phyloP scores from a whole-genome alignment of 1,140 invertebrate species.

The Cecropterus lyciades region DNA sequence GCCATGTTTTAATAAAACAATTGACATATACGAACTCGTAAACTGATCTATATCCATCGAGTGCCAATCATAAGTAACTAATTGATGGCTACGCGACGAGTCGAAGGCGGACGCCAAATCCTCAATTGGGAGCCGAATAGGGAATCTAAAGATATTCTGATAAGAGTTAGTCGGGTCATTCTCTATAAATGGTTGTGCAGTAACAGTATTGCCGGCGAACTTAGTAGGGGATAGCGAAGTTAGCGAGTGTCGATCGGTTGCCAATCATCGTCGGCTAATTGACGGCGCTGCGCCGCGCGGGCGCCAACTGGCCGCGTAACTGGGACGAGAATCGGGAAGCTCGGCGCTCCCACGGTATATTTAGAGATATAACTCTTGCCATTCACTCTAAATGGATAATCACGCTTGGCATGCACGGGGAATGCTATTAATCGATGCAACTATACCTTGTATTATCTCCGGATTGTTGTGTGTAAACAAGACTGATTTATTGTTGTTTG shows the following conservation, averaged over 20 bases:
- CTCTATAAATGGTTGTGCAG: constrained; percentile 9
- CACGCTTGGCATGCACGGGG: constrained; percentile 8
- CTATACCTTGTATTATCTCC: not conserved
- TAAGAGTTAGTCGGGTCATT: not conserved
- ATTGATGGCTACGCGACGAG: constrained; percentile 3
- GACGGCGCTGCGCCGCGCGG: constrained; percentile 23
- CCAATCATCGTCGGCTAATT: constrained; percentile 29
- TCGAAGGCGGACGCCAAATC: not conserved
- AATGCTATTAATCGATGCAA: constrained; percentile 30
- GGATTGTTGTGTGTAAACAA: constrained; percentile 28
- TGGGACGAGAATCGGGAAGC: constrained; percentile 33
- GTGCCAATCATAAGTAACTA: constrained; percentile 12
- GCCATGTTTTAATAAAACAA: constrained; percentile 3
- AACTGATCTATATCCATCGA: not conserved
- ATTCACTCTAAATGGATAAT: constrained; percentile 19
- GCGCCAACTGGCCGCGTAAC: constrained; percentile 41
- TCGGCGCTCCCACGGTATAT: constrained; percentile 29
- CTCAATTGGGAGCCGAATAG: constrained; percentile 4
- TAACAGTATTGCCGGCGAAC: not conserved
- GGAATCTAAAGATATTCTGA: constrained; percentile 1
- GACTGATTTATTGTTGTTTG: constrained; percentile 14
- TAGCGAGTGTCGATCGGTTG: constrained; percentile 4
- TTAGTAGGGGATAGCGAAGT: constrained; percentile 4
- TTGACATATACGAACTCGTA: constrained; percentile 2
- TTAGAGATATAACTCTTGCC: constrained; percentile 27